These are phyloP conservation scores for Eurytoma californica DNA, from an alignment of 2,888 invertebrate species.

Conservation along the genomic window DNA sequence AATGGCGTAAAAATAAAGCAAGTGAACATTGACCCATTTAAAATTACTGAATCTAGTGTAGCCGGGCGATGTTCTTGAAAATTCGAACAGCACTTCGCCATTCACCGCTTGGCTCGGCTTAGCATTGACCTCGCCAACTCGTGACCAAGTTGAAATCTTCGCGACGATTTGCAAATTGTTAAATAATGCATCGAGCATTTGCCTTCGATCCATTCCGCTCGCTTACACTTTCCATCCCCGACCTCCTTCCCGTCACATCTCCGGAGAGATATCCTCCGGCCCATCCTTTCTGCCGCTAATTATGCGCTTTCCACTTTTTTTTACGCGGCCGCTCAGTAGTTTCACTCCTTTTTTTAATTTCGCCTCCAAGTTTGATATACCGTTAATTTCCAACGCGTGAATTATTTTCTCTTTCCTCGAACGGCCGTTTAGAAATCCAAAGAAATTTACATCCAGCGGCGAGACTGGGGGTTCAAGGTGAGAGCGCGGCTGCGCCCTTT, in stretches of 20 bases:
- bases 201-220: not conserved
- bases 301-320: constrained; percentile 1
- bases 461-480: no score
- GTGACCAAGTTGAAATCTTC: constrained; percentile 14
- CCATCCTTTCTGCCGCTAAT: not conserved
- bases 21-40: constrained; percentile 49
- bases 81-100: constrained; percentile 38
- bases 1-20: constrained; percentile 9
- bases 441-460: no score
- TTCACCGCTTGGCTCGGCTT: constrained; percentile 40
- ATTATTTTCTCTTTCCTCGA: no score
- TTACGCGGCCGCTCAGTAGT: not conserved
- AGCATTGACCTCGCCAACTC: constrained; percentile 53
- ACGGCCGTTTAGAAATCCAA: no score
- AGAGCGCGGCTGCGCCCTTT: constrained; percentile 10
- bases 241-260: not conserved
- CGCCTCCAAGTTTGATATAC: not conserved
- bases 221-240: constrained; percentile 2
- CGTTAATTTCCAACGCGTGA: no score
- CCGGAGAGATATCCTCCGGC: not conserved
- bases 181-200: constrained; percentile 39
- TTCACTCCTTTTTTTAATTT: not conserved
- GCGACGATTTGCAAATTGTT: constrained; percentile 38
- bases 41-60: constrained; percentile 21
- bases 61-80: constrained; percentile 46